Evolutionary conservation across 2,113 vertebrate genomes (phyloP).

Genomic region (Caloenas nicobarica): DNA sequence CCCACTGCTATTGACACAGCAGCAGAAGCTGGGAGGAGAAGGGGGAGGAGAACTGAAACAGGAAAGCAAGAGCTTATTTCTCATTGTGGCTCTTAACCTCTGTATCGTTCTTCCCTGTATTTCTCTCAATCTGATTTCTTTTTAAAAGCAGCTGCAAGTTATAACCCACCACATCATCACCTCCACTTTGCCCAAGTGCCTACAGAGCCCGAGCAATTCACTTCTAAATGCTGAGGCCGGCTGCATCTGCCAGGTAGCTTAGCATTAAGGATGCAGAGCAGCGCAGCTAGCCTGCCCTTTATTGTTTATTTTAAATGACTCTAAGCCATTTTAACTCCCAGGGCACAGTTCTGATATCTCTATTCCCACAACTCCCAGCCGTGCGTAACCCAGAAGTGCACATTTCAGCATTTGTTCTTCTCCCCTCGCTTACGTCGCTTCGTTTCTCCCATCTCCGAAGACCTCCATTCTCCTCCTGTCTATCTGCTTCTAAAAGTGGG

Average conservation of each 20-base stretch:
- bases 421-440: neutral
- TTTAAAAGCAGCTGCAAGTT: neutral
- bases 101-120: neutral
- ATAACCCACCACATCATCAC: neutral
- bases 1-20: neutral
- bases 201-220: neutral
- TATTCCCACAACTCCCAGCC: neutral
- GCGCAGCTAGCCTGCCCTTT: fast-evolving
- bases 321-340: neutral
- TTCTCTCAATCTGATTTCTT: neutral
- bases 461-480: constrained; percentile 43
- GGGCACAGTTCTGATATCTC: neutral
- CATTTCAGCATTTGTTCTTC: neutral
- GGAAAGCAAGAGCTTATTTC: neutral
- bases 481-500: constrained; percentile 42
- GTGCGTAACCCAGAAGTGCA: neutral
- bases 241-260: neutral
- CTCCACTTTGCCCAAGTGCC: neutral
- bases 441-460: neutral
- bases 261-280: neutral
- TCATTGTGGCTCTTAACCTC: neutral
- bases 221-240: neutral
- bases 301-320: neutral
- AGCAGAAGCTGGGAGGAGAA: neutral
- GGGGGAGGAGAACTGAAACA: neutral